Base-by-base conservation (phyloP, 2,113 vertebrate genomes). In the Nibea coibor region DNA sequence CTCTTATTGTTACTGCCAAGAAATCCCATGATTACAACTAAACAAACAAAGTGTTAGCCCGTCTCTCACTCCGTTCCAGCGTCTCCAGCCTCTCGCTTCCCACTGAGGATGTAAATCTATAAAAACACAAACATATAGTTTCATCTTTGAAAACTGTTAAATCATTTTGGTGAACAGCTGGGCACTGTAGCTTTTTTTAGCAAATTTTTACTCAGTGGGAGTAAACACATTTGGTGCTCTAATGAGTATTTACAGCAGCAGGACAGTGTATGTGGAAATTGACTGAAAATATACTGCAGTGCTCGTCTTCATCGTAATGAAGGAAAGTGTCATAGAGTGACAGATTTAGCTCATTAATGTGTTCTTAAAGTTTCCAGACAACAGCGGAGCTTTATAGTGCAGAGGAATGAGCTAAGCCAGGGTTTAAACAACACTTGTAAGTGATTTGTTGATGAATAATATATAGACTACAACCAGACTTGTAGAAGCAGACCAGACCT, bases 21-120 rank as follows among this genome's bases (percentile, higher is more conserved):
- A 67, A 76, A 74, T 58, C 26, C 64, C 66, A 48, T 50, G 1
- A 50, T 53, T 0, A 64, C 47, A 73, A 42, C 17, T 73, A 50
- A 47, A 47, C 42, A 0, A 10, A 43, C 5, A 45, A 6, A 24
- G 20, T 39, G 17, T 31, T 56, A 11, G 59, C 22, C 50, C 4
- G 1, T 50, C 47, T 59, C 54, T 22, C n/a, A 20, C 17, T 64
- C 31, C n/a, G 51, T 47, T 57, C 31, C 0, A 1, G 1, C n/a
- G 24, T 51, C 11, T 14, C 2, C 11, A 63, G 2, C 16, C 12
- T 20, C 67, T 17, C 66, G 35, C 4, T 39, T 59, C 45, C 26
- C 22, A 43, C 10, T 65, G 45, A 65, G 54, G 47, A 56, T 3
- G 5, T 19, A 51, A n/a, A 28, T 62, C 31, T 51, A n/a, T 35